phyloP scores from a whole-genome alignment of 2,888 invertebrate species.

The Allophyes oxyacanthae region DNA sequence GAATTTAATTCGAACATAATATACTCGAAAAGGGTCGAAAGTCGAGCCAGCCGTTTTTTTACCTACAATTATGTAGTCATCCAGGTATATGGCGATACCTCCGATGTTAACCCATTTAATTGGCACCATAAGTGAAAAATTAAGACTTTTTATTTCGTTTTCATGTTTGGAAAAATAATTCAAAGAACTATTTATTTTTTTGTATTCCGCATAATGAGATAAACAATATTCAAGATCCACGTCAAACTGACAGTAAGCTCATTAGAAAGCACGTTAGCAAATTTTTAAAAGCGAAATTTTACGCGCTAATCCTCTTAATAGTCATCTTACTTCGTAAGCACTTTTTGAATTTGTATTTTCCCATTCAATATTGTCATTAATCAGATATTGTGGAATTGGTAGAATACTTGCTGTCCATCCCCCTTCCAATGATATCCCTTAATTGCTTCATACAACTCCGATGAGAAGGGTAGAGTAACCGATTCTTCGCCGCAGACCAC shows the following conservation, averaged over 20 bases:
- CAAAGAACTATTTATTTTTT: conserved; percentile 1
- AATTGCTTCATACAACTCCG: background rate
- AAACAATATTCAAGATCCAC: background rate
- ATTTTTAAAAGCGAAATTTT: too few relatives aligned
- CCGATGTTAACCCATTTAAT: conserved; percentile 30
- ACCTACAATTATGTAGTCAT: conserved; percentile 32
- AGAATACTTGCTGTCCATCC: background rate
- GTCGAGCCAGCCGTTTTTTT: conserved; percentile 25
- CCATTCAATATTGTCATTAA: too few relatives aligned
- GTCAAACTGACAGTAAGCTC: background rate
- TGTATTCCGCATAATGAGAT: background rate
- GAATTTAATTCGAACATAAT: conserved; percentile 60
- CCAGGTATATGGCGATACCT: conserved; percentile 17
- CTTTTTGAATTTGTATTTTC: too few relatives aligned
- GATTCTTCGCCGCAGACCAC: conserved; percentile 13
- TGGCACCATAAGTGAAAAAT: conserved; percentile 10
- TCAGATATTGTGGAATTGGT: too few relatives aligned
- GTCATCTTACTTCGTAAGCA: too few relatives aligned
- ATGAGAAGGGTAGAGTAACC: background rate
- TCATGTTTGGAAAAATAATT: background rate
- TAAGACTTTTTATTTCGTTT: conserved; percentile 6
- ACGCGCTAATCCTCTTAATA: too few relatives aligned
- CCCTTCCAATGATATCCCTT: background rate
- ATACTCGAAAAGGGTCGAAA: conserved; percentile 55
- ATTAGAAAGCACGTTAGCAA: background rate